phyloP scores from a whole-genome alignment of 2,113 vertebrate species.

The Geococcyx californianus region DNA sequence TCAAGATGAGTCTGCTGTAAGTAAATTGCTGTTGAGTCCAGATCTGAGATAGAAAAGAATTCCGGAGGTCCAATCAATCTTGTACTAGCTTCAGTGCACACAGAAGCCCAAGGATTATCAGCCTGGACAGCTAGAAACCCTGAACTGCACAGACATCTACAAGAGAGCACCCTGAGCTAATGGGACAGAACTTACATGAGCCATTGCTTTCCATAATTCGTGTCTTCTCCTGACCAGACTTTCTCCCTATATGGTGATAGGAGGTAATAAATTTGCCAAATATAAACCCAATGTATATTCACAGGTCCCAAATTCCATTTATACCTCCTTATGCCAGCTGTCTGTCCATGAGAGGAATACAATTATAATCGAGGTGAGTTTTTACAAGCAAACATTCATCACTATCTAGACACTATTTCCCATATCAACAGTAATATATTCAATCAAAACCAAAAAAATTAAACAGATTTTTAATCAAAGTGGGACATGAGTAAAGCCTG shows the following conservation, averaged over 20 bases:
- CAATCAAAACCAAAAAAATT: not conserved
- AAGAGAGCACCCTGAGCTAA: not conserved
- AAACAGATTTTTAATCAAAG: not conserved
- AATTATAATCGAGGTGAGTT: not conserved
- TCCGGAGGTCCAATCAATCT: not conserved
- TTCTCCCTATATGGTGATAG: not conserved
- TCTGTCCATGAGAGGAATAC: not conserved
- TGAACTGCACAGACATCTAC: no score
- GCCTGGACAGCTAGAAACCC: not conserved
- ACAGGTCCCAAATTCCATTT: not conserved
- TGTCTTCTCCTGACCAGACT: not conserved
- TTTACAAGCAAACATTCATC: not conserved
- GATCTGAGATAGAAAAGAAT: not conserved
- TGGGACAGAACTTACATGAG: not conserved
- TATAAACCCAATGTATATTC: not conserved
- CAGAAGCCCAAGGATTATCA: not conserved
- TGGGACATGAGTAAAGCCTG: not conserved
- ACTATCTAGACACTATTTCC: not conserved
- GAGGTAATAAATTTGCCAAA: not conserved
- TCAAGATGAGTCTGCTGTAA: not conserved
- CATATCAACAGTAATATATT: not conserved
- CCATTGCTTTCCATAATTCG: accelerated
- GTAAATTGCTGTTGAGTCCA: accelerated
- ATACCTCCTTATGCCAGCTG: accelerated
- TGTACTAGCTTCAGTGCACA: not conserved